Evolutionary conservation across 2,797 vertebrate species (phyloP), one percentile per base, ranked within the genome.

Genomic region (Bucorvus abyssinicus): DNA sequence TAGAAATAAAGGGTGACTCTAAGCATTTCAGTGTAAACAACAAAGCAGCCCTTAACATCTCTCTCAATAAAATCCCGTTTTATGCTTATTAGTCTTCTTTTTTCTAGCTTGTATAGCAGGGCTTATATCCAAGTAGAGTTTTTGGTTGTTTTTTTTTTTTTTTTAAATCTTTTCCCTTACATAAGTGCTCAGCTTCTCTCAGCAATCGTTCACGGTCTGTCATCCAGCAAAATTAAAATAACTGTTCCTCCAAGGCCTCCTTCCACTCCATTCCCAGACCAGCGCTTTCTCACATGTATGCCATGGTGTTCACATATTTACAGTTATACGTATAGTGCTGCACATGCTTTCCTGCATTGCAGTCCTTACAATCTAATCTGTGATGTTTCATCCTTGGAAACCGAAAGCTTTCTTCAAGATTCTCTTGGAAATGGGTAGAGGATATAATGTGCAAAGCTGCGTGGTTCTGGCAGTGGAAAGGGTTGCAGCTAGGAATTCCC

Each of bases 31-130:
- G 19, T 78, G 57, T 79, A 94, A 95, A 95, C 55, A 94, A 34
- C 47, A 91, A 64, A 70, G 42, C 68, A 64, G 45, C 44, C 29
- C 36, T 65, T n/a, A 81, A 34, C 23, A 53, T 70, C 55, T 59
- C 59, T 76, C 30, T 84, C 17, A 38, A n/a, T 78, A 85, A 87
- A 93, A 92, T 94, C 78, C 61, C 87, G 14, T 63, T 97, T 94
- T 91, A 79, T 70, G 59, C 80, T 90, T 96, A 82, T 89, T 91
- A 60, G 15, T n/a, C n/a, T 93, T 84, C 32, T 60, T 91, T 96
- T 93, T 91, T 60, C 85, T 80, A 77, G 68, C 30, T 92, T 89
- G 34, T 68, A 10, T 76, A 83, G 40, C 61, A 83, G 38, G 55
- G 50, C 27, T 92, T 94, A 42, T 40, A 94, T 42, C 67, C 65